These are phyloP conservation scores for Troilus luridus DNA, from an alignment of 2,888 invertebrate species.

Conservation along the genomic window DNA sequence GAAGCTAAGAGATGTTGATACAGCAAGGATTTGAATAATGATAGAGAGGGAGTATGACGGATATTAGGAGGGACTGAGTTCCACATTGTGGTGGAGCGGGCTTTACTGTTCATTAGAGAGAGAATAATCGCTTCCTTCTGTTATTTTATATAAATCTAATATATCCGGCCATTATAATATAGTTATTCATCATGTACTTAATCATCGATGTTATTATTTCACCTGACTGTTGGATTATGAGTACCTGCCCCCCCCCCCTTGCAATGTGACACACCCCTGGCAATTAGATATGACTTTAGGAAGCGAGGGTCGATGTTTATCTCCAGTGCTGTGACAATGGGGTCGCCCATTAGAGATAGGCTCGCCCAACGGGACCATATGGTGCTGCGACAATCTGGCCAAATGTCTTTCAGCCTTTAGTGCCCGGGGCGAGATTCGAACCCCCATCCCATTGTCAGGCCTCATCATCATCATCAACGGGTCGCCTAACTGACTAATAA, in stretches of 20 bases:
- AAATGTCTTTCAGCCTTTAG: constrained; percentile 23
- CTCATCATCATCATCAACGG: constrained; percentile 37
- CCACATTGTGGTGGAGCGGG: too few species aligned
- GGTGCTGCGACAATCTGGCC: constrained; percentile 44
- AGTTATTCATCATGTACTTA: neutral
- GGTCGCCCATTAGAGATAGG: neutral
- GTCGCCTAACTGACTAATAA: constrained; percentile 37
- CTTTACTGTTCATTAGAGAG: too few species aligned
- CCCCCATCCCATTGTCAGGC: neutral
- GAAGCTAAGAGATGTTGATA: too few species aligned
- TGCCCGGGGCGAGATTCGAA: neutral
- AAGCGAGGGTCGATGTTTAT: constrained; percentile 29
- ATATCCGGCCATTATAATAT: too few species aligned
- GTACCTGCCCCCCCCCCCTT: neutral
- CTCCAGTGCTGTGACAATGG: neutral
- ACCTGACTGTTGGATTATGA: neutral
- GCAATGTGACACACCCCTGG: neutral
- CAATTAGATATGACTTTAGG: constrained; percentile 44
- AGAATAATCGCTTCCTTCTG: too few species aligned
- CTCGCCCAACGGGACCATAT: neutral
- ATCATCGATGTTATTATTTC: neutral
- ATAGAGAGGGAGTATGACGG: too few species aligned
- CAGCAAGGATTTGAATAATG: too few species aligned
- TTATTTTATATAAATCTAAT: too few species aligned
- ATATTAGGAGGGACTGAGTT: too few species aligned